Evolutionary conservation across 2,888 invertebrate genomes (phyloP), one percentile per base, ranked within the genome.

Genomic region (Chalcosyrphus nemorum): DNA sequence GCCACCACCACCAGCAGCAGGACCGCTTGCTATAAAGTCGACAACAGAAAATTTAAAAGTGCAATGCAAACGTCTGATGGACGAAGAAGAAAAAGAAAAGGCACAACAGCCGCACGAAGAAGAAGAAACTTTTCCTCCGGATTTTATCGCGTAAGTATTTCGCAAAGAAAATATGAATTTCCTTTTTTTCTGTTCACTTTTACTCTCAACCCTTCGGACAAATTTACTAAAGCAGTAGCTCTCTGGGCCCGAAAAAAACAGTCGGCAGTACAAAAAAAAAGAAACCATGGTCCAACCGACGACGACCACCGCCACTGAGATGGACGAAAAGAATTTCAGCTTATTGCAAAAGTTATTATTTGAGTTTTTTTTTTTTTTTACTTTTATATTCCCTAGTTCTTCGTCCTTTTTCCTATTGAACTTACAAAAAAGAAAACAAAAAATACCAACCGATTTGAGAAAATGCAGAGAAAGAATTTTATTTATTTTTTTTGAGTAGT

Each of bases 261-360:
- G 9, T 24, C 24, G n/a, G n/a, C 29, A 6, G 29, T 1, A 29
- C 1, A 41, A n/a, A 43, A 68, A 59, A 35, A 45, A 29, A 54
- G 47, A 35, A 66, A 56, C 63, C 68, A 70, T 35, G 50, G 70
- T 65, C 70, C 63, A 35, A 41, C 56, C 43, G 45, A 41, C 82
- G 65, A 24, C 24, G n/a, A n/a, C n/a, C n/a, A n/a, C n/a, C n/a
- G 35, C 57, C 35, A 47, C 82, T 47, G 65, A n/a, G n/a, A 56
- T 61, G 72, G 82, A 54, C 43, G 35, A 68, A 41, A 63, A 70
- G 68, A 59, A 80, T 68, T 78, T 45, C 68, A 70, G 74, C 80
- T 80, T 84, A 84, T 84, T 84, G 80, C 84, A 70, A 84, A 84
- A 84, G 80, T 84, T 84, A 84, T 84, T 84, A 70, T 80, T 84